Evolutionary conservation across 2,113 vertebrate species (phyloP), one percentile per base, ranked within the genome.

Genomic region (Sardina pilchardus): DNA sequence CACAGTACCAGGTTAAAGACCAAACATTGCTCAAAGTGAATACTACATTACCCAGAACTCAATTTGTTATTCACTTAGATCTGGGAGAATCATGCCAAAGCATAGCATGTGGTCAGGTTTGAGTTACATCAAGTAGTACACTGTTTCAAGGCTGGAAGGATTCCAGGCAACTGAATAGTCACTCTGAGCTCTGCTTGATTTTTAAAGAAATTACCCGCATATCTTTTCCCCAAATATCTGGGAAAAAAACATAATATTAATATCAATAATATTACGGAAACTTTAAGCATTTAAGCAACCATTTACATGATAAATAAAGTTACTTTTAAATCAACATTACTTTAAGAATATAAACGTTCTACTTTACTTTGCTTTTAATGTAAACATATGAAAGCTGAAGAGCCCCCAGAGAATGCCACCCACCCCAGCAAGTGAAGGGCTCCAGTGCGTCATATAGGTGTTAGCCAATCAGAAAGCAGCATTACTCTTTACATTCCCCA

Each of bases 1-100:
- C 89, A 91, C 90, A 90, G 89, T 81, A 90, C 92, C 91, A 90
- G 89, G 89, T 91, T 90, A 93, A 90, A 91, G 85, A 92, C 86
- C 89, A 90, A 83, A 67, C 91, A 89, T 86, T 42, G 89, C 88
- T 89, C 90, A 90, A 84, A 82, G 85, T 90, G 88, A 91, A 63
- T 43, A 34, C 21, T 45, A 5, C 39, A 6, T 83, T 81, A 47
- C 26, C 83, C 82, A 88, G 48, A 84, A 48, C 86, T 71, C 81
- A n/a, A 26, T 67, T 67, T 67, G 59, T 1, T 9, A 1, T 26
- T n/a, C 12, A 30, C 21, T n/a, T 26, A n/a, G 26, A 67, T 30
- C n/a, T 59, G 26, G 21, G 24, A 30, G 59, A 9, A 67, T 67
- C 24, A 67, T 67, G 24, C n/a, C 59, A 67, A 14, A 67, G 10